Evolutionary conservation across 1,140 invertebrate species (phyloP).

Genomic region (Bicyclus anynana): DNA sequence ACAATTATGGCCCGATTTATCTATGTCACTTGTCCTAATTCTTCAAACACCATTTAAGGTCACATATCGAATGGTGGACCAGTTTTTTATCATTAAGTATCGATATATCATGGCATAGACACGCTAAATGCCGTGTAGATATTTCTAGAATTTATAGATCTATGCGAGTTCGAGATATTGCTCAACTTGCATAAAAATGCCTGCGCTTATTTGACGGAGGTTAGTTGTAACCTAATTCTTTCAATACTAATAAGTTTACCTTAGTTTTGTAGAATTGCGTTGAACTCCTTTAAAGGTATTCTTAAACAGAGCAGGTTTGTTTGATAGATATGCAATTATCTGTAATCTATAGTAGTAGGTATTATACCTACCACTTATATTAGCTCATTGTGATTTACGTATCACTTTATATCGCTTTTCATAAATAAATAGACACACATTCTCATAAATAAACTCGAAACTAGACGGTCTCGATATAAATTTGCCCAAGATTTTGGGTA

Average conservation of each 20-base stretch:
- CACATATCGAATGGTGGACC: conserved; percentile 10
- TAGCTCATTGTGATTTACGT: no score
- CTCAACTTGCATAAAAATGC: neutral
- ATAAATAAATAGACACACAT: no score
- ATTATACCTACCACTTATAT: no score
- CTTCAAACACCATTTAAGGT: conserved; percentile 14
- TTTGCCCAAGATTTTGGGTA: no score
- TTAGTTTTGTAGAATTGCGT: neutral
- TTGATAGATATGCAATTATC: neutral
- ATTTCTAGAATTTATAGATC: conserved; percentile 19
- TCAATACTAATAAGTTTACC: neutral
- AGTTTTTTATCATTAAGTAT: conserved; percentile 9
- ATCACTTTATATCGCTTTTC: no score
- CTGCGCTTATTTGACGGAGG: neutral
- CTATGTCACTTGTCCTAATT: neutral
- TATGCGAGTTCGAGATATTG: neutral
- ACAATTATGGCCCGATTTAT: neutral
- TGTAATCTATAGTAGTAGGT: neutral
- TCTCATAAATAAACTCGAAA: no score
- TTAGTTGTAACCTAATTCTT: neutral
- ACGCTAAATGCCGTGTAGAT: conserved; percentile 7
- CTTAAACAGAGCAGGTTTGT: neutral
- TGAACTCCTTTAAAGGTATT: neutral
- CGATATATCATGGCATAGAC: conserved; percentile 1
- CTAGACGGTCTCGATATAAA: no score